Percentiles rank a stretch among this genome's conserved stretches.
phyloP scores from a whole-genome alignment of 64 coral and sea anemone species.

The Montipora cactus region DNA sequence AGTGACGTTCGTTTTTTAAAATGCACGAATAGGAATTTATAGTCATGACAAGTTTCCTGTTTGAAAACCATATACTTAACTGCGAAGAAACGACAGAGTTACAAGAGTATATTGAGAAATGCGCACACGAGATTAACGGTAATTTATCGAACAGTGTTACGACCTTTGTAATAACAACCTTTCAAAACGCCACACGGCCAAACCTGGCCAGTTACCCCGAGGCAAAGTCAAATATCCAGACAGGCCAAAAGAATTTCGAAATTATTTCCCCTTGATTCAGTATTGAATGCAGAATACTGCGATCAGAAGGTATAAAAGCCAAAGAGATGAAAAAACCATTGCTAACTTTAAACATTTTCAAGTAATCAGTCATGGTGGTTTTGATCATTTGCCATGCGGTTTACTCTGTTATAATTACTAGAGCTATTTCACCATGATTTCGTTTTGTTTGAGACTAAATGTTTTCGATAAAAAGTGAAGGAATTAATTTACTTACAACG shows the following conservation, averaged over 20 bases:
- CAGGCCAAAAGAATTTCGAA: neutral
- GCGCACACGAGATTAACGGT: too few relatives aligned
- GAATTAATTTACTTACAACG: neutral
- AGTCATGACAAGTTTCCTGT: neutral
- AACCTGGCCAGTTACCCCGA: neutral
- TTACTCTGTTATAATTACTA: too few relatives aligned
- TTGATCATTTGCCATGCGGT: neutral
- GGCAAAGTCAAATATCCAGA: neutral
- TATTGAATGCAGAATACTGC: neutral
- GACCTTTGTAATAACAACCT: too few relatives aligned
- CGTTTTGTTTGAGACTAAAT: neutral
- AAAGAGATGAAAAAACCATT: neutral
- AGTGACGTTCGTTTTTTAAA: conserved; percentile 13
- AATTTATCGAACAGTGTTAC: too few relatives aligned
- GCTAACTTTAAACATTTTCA: neutral
- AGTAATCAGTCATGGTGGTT: neutral
- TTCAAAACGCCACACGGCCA: too few relatives aligned
- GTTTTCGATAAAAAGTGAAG: neutral
- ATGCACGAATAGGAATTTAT: neutral
- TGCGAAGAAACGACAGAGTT: too few relatives aligned
- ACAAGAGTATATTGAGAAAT: too few relatives aligned
- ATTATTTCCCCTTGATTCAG: neutral
- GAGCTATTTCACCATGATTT: neutral
- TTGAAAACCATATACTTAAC: neutral
- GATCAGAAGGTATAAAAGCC: neutral